Conservation (phyloP, 1,140 invertebrate genomes). For the Helicoverpa armigera region DNA sequence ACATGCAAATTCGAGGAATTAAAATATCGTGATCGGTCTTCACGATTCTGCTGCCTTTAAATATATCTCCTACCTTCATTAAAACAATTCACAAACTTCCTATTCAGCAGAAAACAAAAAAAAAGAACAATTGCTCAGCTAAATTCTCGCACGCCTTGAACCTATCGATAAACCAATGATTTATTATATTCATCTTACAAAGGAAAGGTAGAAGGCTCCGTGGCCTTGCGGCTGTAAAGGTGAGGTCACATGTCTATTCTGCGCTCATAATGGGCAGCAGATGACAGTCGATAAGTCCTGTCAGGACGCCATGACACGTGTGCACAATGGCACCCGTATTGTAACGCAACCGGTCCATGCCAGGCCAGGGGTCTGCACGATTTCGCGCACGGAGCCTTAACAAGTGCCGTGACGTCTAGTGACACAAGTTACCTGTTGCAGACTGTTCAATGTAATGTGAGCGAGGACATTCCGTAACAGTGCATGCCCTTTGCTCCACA, state of each 20-base stretch:
- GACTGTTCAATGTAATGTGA: constrained; percentile 26
- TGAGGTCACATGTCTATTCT: constrained; percentile 74
- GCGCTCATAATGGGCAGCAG: constrained; percentile 70
- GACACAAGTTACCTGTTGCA: constrained; percentile 23
- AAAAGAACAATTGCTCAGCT: constrained; percentile 53
- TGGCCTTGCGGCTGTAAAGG: constrained; percentile 67
- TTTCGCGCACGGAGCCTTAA: constrained; percentile 12
- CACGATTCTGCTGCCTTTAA: not conserved
- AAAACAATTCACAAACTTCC: constrained; percentile 32
- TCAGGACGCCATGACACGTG: constrained; percentile 40
- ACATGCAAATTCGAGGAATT: constrained; percentile 2
- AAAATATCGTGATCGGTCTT: not conserved
- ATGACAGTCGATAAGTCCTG: constrained; percentile 74
- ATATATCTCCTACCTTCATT: not conserved
- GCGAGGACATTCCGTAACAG: constrained; percentile 6
- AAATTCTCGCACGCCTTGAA: constrained; percentile 54
- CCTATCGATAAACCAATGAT: constrained; percentile 54
- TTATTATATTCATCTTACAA: constrained; percentile 53
- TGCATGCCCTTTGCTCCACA: constrained; percentile 17
- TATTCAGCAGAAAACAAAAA: constrained; percentile 42
- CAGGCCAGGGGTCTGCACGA: not conserved
- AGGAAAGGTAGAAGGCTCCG: constrained; percentile 57
- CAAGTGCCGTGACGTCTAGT: constrained; percentile 3
- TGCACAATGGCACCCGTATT: not conserved
- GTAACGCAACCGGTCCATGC: constrained; percentile 16